Evolutionary conservation across 2,888 invertebrate genomes (phyloP).

Genomic region (Diploptera punctata): DNA sequence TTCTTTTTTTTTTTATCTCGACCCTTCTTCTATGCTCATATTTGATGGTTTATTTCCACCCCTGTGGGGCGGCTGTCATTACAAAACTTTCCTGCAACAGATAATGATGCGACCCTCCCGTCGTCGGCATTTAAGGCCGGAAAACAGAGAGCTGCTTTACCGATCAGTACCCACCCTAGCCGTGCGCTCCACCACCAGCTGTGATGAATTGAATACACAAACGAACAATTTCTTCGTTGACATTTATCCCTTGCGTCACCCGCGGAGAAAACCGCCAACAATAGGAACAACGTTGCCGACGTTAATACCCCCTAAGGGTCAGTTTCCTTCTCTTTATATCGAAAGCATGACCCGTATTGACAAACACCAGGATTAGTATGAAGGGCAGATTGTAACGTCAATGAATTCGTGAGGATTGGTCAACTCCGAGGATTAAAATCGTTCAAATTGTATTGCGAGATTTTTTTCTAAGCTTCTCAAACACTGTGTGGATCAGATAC

Average conservation of each 20-base stretch:
- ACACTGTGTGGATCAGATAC: too few relatives aligned
- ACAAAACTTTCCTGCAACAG: not conserved
- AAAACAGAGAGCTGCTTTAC: too few relatives aligned
- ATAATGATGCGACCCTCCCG: not conserved
- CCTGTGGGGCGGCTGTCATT: not conserved
- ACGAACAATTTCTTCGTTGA: not conserved
- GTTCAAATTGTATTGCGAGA: too few relatives aligned
- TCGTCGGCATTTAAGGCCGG: not conserved
- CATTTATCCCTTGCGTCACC: not conserved
- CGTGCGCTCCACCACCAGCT: not conserved
- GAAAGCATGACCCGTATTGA: not conserved
- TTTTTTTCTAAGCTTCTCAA: too few relatives aligned
- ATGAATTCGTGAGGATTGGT: too few relatives aligned
- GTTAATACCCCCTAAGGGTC: not conserved
- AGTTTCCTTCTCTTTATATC: not conserved
- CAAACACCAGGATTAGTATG: not conserved
- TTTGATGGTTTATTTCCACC: not conserved
- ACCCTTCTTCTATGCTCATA: not conserved
- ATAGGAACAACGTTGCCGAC: not conserved
- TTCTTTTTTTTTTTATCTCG: not conserved
- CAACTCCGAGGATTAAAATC: too few relatives aligned
- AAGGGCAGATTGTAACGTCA: not conserved
- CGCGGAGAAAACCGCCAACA: not conserved
- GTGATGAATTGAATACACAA: not conserved
- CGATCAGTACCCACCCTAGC: too few relatives aligned